Base-by-base conservation (phyloP, 2,888 invertebrate genomes). In the Helicoverpa assulta region DNA sequence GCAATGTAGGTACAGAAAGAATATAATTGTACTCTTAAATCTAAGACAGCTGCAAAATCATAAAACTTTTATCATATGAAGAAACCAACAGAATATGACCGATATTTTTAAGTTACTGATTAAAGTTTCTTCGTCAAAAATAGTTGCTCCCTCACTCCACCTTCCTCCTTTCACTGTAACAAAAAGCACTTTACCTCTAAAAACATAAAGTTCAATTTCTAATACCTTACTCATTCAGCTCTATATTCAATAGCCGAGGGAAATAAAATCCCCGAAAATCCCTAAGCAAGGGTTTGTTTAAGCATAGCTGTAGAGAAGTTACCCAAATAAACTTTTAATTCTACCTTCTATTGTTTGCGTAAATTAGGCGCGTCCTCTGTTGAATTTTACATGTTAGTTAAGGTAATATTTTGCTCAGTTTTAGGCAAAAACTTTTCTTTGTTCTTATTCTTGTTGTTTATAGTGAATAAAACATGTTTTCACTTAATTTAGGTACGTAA, bases 301-400 rank as follows among this genome's bases (percentile, higher is more conserved):
- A 72, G 10, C 43, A 14, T 47, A 52, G 18, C 58, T 10, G 10
- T 37, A n/a, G 51, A 37, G 50, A 70, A 56, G 18, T 50, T 52
- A 50, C 55, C 21, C 29, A 56, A 74, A 64, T 59, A 72, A 74
- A 73, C 65, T 74, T 77, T 65, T 56, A 59, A 78, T 74, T 59
- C 40, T 26, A 78, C 66, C 78, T 66, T 60, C 50, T 47, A 73
- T 61, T 73, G 56, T 78, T 73, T 66, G n/a, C 53, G 52, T 67
- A 54, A 74, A 78, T 74, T 74, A 74, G 74, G 33, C 66, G 52
- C 50, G 50, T 59, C 52, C 55, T 60, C 19, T 60, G 53, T 50
- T 74, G 50, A 73, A 74, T 78, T 78, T 73, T 43, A 56, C 56
- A 78, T 73, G 66, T 76, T 56, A 72, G 72, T 76, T 51, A 43